Percentiles rank a stretch among this genome's conserved stretches.
Conservation (phyloP, 2,113 vertebrate genomes). For the Ceuthmochares aereus region DNA sequence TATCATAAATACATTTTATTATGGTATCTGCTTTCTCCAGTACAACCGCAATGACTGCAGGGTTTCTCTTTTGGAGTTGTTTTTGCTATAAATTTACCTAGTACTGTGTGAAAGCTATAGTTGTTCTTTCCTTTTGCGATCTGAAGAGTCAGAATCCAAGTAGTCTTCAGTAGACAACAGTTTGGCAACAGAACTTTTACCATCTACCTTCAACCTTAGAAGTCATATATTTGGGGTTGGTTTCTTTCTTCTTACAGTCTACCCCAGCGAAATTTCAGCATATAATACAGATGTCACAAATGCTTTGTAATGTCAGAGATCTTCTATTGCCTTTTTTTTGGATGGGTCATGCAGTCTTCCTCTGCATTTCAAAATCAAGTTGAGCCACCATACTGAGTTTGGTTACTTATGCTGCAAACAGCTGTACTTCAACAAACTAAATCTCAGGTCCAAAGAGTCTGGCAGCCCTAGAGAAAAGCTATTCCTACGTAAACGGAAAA, state of each 20-base stretch:
- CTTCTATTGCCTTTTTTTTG: not conserved
- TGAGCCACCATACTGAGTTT: not conserved
- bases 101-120: not conserved
- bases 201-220: not conserved
- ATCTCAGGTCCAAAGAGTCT: not conserved
- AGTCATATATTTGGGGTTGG: not conserved
- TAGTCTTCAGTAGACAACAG: fast-evolving
- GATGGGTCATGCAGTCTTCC: not conserved
- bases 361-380: not conserved
- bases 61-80: not conserved
- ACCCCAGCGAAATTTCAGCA: not conserved
- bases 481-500: not conserved
- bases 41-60: not conserved
- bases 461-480: not conserved
- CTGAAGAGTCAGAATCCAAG: not conserved
- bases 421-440: not conserved
- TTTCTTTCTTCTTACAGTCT: not conserved
- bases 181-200: not conserved
- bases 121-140: not conserved
- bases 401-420: not conserved
- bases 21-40: not conserved
- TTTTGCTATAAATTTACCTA: not conserved
- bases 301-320: not conserved
- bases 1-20: not conserved
- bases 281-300: no score